Conservation (phyloP, 2,797 vertebrate genomes). For the Xenops minutus region DNA sequence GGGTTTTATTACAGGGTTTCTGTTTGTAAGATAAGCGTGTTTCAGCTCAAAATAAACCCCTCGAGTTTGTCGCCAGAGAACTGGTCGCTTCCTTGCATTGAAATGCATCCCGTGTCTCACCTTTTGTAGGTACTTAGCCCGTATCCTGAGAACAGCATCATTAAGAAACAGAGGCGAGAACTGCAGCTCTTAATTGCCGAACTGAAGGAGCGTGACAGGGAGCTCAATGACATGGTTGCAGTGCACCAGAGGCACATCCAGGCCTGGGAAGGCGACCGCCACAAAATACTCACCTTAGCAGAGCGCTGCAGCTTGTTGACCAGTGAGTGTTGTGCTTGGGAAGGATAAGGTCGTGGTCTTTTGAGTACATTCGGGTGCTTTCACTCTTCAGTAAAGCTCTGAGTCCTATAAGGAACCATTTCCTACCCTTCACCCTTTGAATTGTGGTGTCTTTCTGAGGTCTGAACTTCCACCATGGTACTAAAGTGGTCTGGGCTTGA, state of each 20-base stretch:
- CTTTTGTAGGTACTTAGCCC: constrained; percentile 59
- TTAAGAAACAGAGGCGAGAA: constrained; percentile 84
- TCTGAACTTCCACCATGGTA: not conserved
- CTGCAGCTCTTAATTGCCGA: constrained; percentile 86
- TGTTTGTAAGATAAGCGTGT: not conserved
- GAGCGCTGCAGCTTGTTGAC: constrained; percentile 79
- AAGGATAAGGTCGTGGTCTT: not conserved
- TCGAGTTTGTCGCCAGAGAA: not conserved
- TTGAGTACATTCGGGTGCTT: rapidly evolving
- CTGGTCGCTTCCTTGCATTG: not conserved
- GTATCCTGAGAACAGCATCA: constrained; percentile 70
- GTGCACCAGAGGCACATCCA: constrained; percentile 83
- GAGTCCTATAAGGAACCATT: not conserved
- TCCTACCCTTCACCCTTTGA: not conserved
- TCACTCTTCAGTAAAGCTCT: not conserved
- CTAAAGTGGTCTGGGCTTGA: not conserved
- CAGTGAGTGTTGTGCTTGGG: constrained; percentile 69
- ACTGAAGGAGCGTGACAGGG: constrained; percentile 84
- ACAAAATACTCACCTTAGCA: constrained; percentile 79
- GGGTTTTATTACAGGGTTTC: no score
- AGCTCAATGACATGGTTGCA: constrained; percentile 84
- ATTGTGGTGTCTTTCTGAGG: not conserved
- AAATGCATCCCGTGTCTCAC: not conserved
- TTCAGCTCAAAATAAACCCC: not conserved
- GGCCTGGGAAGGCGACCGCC: constrained; percentile 85